Percentiles rank a stretch among this genome's conserved stretches.
Conservation (phyloP, 2,113 vertebrate species). For the Mesocricetus auratus region DNA sequence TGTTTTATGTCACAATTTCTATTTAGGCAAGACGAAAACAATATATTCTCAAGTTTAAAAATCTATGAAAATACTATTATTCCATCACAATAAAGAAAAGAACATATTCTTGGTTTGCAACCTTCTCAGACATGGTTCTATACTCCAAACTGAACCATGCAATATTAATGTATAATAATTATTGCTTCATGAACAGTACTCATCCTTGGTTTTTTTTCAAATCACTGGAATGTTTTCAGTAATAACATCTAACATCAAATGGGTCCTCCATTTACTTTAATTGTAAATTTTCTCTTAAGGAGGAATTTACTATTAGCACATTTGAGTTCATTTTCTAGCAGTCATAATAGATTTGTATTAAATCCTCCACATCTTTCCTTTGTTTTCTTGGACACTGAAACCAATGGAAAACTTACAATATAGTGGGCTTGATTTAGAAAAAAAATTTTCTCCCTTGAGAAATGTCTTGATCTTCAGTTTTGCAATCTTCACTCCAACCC, state of each 20-base stretch:
- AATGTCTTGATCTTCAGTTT: constrained; percentile 58
- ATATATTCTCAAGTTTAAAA: constrained; percentile 36
- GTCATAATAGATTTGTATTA: constrained; percentile 12
- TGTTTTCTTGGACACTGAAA: constrained; percentile 55
- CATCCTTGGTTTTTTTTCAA: not conserved
- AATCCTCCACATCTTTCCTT: constrained; percentile 16
- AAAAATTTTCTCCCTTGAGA: constrained; percentile 36
- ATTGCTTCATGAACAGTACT: constrained; percentile 34
- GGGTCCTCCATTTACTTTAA: not conserved
- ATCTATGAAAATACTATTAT: constrained; percentile 38
- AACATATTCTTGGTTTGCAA: constrained; percentile 47
- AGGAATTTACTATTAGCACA: constrained; percentile 31
- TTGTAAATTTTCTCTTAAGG: constrained; percentile 47
- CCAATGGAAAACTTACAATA: constrained; percentile 44
- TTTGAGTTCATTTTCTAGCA: constrained; percentile 53
- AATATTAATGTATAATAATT: constrained; percentile 43
- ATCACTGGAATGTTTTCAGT: constrained; percentile 24
- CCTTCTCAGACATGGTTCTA: not conserved
- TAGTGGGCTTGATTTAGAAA: not conserved
- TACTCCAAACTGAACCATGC: constrained; percentile 5
- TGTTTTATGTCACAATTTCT: constrained; percentile 57
- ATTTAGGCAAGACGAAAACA: constrained; percentile 22
- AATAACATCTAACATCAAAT: constrained; percentile 44
- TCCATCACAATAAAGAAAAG: constrained; percentile 42
- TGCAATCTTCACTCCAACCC: constrained; percentile 55